Conservation (phyloP, 2,113 vertebrate species). For the Microcebus lehilahytsara region DNA sequence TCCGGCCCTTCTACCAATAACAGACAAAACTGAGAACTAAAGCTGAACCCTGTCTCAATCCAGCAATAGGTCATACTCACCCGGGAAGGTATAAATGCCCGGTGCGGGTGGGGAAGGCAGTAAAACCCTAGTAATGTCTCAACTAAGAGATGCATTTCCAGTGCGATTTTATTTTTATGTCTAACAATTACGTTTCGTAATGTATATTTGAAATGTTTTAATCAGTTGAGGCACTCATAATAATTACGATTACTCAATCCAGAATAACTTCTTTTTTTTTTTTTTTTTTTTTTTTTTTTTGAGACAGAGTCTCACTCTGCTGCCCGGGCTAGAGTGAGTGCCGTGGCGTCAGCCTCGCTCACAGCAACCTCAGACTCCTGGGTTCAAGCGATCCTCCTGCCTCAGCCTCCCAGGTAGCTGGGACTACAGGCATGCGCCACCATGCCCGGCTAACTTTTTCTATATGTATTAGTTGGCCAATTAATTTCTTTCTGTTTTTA, state of each 20-base stretch:
- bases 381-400: no score
- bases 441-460: no score
- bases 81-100: background rate
- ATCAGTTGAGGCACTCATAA: background rate
- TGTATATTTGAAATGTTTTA: background rate
- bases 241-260: background rate
- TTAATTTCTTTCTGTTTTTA: no score
- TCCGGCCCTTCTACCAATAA: background rate
- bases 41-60: background rate
- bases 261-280: background rate
- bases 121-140: background rate
- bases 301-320: no score
- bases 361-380: no score
- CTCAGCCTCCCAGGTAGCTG: no score
- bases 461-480: no score
- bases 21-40: background rate
- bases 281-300: no score
- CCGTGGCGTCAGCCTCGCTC: no score
- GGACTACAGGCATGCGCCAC: no score
- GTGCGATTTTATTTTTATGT: background rate
- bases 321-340: no score
- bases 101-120: rapidly evolving
- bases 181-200: background rate
- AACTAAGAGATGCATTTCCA: background rate
- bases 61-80: background rate